Conservation (phyloP, 1,140 invertebrate species). For the Drosophila kepulauana region DNA sequence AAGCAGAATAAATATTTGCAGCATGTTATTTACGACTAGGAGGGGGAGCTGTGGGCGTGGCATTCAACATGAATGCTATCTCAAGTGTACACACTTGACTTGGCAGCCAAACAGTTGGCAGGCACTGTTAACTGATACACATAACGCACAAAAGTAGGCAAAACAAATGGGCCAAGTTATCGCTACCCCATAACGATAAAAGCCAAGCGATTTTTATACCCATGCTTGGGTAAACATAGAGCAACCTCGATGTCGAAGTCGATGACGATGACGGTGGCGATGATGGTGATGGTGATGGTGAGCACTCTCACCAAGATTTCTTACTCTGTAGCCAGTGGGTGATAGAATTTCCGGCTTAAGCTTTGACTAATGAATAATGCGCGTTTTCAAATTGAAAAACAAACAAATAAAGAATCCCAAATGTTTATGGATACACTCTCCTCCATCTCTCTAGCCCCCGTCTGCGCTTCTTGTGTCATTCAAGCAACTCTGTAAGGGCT, state of each 20-base stretch:
- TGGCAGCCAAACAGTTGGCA: constrained; percentile 61
- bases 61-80: constrained; percentile 56
- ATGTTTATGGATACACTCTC: constrained; percentile 20
- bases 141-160: constrained; percentile 65
- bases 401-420: constrained; percentile 66
- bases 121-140: constrained; percentile 71
- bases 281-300: no score
- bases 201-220: constrained; percentile 75
- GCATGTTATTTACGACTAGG: constrained; percentile 71
- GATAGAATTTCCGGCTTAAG: constrained; percentile 5
- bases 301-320: no score
- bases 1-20: constrained; percentile 72
- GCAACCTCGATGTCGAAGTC: not conserved
- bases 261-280: no score
- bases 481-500: constrained; percentile 42
- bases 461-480: not conserved
- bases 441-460: not conserved
- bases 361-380: constrained; percentile 72
- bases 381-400: constrained; percentile 71
- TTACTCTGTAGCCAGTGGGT: no score
- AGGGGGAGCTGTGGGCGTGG: constrained; percentile 7
- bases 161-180: constrained; percentile 75
- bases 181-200: constrained; percentile 70
- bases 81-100: constrained; percentile 82
- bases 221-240: constrained; percentile 62